Evolutionary conservation across 2,113 vertebrate species (phyloP).

Genomic region (Cryptomyrus ogoouensis): DNA sequence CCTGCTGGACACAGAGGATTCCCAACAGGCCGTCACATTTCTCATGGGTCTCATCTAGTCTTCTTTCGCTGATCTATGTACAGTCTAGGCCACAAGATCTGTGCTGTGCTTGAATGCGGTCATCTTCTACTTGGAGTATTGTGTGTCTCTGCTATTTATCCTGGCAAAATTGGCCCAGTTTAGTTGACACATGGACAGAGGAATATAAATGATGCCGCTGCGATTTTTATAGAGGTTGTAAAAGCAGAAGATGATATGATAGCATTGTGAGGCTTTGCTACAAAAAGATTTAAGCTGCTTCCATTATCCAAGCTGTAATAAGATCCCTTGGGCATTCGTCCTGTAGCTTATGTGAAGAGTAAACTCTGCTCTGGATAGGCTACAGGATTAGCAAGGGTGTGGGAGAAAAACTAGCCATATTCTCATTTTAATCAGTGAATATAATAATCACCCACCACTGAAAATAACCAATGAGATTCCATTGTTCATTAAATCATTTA

Average conservation of each 20-base stretch:
- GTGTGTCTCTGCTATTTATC: constrained; percentile 16
- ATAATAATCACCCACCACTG: not conserved
- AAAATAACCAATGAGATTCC: not conserved
- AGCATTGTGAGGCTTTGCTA: constrained; percentile 3
- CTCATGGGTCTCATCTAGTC: not conserved
- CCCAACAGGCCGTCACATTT: not conserved
- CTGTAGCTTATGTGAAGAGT: not conserved
- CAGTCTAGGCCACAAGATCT: not conserved
- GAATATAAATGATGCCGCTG: constrained; percentile 20
- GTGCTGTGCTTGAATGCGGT: not conserved
- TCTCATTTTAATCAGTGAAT: not conserved
- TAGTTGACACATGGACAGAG: constrained; percentile 16
- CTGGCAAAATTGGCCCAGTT: constrained; percentile 17
- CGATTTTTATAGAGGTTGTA: constrained; percentile 14
- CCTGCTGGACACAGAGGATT: not conserved
- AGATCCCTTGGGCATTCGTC: constrained; percentile 8
- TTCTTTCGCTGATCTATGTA: not conserved
- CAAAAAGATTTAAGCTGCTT: constrained; percentile 13
- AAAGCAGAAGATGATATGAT: constrained; percentile 14
- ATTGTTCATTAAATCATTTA: not conserved
- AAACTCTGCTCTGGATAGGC: not conserved
- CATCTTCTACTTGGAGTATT: not conserved
- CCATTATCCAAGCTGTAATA: constrained; percentile 24
- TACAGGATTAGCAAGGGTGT: not conserved
- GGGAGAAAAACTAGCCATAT: not conserved